Percentiles rank a stretch among this genome's conserved stretches.
These are phyloP conservation scores for Pseudopodoces humilis DNA, from an alignment of 2,113 vertebrate genomes.

Conservation along the genomic window DNA sequence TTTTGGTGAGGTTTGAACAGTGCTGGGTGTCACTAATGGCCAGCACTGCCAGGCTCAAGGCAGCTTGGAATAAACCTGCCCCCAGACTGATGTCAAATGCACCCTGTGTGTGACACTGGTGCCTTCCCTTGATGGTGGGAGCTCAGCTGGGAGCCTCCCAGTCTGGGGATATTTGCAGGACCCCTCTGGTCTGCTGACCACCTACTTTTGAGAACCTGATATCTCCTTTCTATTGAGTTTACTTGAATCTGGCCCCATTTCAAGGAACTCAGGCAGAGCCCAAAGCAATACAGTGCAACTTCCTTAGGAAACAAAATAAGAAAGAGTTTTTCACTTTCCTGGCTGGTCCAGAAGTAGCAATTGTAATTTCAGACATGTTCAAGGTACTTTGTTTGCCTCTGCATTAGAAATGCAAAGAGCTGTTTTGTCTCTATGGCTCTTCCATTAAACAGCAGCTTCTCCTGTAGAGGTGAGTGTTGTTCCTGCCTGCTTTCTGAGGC, in stretches of 20 bases:
- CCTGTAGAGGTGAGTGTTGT: neutral
- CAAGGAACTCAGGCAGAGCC: neutral
- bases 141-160: neutral
- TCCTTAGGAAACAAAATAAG: neutral
- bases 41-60: neutral
- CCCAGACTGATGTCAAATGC: neutral
- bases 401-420: neutral
- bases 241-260: neutral
- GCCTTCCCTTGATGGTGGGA: neutral
- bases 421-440: neutral
- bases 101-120: neutral
- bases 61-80: neutral
- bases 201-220: neutral
- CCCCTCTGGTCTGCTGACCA: neutral
- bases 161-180: neutral
- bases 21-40: neutral
- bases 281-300: neutral
- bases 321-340: neutral
- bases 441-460: neutral
- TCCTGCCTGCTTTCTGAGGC: neutral
- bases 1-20: neutral
- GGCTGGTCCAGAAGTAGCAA: neutral
- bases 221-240: neutral
- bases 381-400: neutral
- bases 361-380: neutral